Evolutionary conservation across 1,140 invertebrate genomes (phyloP), one percentile per base, ranked within the genome.

Genomic region (Nasonia vitripennis): DNA sequence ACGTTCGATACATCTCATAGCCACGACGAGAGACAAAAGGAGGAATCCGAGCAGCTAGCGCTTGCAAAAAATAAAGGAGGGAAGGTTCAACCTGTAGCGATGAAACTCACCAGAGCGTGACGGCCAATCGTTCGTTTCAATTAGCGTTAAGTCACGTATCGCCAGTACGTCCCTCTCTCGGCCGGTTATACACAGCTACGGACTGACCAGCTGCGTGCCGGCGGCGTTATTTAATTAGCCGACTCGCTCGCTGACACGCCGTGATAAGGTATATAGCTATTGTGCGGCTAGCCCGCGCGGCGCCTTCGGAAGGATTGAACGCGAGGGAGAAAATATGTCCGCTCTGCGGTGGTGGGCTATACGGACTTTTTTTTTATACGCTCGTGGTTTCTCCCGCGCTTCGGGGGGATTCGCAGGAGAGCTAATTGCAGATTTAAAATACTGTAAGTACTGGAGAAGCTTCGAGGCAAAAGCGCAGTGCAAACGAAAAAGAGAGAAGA

Each of bases 201-300:
- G 55, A 20, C 51, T 55, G 51, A 55, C 17, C 55, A 62, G 55
- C 14, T 48, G 45, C 41, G 14, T 34, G 51, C 34, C 71, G 74
- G 3, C 75, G 67, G 74, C 45, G 55, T 84, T 84, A 84, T 84
- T 84, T 79, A 79, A 84, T 84, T 84, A 84, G 83, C 83, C 83
- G 55, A 62, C 55, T 62, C 55, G 31, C 27, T 31, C 55, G 67
- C 77, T 84, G 75, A 70, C 83, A 41, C 77, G 82, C 34, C 34
- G 10, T 23, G 81, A 62, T 81, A 73, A 81, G 80, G 80, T 23
- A 73, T 27, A 31, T 34, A 14, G 68, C 51, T 51, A 82, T 81
- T 79, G 55, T 41, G 84, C 67, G 14, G 34, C 34, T 37, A 37
- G 34, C 34, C 34, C 70, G 23, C 62, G 48, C 41, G 51, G 37